These are phyloP conservation scores for Galerucella nymphaeae DNA, from an alignment of 2,888 invertebrate species.

Conservation along the genomic window DNA sequence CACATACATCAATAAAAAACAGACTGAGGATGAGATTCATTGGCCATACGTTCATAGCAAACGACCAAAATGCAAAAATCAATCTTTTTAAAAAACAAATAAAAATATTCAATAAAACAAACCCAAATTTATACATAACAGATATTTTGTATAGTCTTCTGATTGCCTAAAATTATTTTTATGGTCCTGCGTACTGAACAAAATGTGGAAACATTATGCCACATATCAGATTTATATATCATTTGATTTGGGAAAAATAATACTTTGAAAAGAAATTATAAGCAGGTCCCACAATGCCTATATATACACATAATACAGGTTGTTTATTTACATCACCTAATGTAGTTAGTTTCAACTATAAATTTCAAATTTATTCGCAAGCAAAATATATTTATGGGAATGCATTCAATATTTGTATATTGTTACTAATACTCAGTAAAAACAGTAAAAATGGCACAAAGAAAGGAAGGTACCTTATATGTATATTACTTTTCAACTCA, in stretches of 20 bases:
- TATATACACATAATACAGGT: slow-evolving; percentile 6
- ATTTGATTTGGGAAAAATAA: slow-evolving; percentile 8
- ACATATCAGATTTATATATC: neutral
- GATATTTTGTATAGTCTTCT: too few species aligned
- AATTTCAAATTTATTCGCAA: too few species aligned
- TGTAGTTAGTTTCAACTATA: neutral
- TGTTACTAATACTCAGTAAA: neutral
- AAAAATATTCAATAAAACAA: too few species aligned
- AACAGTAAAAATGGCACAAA: neutral
- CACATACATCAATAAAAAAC: too few species aligned
- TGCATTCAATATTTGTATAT: neutral
- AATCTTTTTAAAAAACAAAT: too few species aligned
- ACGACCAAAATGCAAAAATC: too few species aligned
- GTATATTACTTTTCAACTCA: neutral
- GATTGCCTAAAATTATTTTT: too few species aligned
- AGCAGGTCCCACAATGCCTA: slow-evolving; percentile 25
- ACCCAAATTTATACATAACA: too few species aligned
- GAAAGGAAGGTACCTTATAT: neutral
- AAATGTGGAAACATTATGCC: too few species aligned
- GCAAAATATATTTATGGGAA: neutral
- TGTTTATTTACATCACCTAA: neutral
- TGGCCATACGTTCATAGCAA: too few species aligned
- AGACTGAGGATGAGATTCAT: too few species aligned
- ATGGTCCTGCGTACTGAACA: too few species aligned
- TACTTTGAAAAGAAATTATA: neutral